Evolutionary conservation across 2,113 vertebrate species (phyloP).

Genomic region (Aspiorhynchus laticeps): DNA sequence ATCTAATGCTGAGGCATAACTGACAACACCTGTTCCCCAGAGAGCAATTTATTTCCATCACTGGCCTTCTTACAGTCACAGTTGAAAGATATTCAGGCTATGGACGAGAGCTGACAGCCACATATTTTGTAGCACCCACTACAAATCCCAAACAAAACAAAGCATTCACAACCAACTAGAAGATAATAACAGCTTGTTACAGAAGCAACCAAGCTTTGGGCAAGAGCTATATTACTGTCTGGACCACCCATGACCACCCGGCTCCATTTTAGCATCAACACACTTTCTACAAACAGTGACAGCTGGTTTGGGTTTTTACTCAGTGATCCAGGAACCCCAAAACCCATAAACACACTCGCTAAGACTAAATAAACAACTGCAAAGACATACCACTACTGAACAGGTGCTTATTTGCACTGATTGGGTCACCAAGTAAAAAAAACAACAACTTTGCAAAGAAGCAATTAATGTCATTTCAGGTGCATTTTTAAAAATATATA

Average conservation of each 20-base stretch:
- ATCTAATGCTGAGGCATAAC: not conserved
- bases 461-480: not conserved
- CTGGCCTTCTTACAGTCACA: constrained; percentile 26
- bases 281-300: constrained; percentile 39
- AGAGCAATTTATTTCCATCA: not conserved
- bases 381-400: too few relatives aligned
- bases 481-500: not conserved
- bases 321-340: constrained; percentile 19
- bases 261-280: constrained; percentile 25
- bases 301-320: constrained; percentile 56
- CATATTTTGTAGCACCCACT: constrained; percentile 1
- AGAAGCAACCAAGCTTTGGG: not conserved
- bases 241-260: not conserved
- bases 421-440: not conserved
- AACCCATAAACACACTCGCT: constrained; percentile 33
- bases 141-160: not conserved
- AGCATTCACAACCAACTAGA: not conserved
- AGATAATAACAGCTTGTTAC: constrained; percentile 16
- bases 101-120: not conserved
- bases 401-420: not conserved
- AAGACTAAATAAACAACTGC: too few relatives aligned
- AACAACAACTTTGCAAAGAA: not conserved
- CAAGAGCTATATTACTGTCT: not conserved
- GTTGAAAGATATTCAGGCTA: not conserved
- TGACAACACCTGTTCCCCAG: constrained; percentile 21